phyloP scores from a whole-genome alignment of 2,113 vertebrate genomes.

The Typhlomys cinereus region DNA sequence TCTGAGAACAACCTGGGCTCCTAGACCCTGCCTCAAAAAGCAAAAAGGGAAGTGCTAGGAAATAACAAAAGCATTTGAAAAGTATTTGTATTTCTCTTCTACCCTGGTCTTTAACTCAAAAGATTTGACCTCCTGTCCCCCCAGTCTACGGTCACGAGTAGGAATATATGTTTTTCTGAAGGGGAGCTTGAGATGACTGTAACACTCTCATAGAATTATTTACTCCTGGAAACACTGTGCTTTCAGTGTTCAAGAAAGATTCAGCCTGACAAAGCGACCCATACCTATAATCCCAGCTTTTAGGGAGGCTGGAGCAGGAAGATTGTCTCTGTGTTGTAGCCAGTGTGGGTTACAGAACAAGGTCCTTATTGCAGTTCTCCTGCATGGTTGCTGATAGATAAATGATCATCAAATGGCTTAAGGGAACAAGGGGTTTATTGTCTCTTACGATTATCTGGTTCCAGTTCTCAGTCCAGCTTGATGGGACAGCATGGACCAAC shows the following conservation, averaged over 20 bases:
- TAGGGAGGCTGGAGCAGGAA: not conserved
- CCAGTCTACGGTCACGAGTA: not conserved
- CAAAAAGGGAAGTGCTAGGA: not conserved
- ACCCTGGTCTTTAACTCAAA: not conserved
- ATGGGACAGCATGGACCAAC: no score
- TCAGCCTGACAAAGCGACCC: not conserved
- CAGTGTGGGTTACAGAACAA: not conserved
- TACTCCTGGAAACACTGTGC: not conserved
- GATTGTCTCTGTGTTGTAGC: not conserved
- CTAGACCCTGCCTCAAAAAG: not conserved
- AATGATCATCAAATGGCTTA: no score
- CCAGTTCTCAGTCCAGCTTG: no score
- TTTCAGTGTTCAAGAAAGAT: not conserved
- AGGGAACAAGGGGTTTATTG: no score
- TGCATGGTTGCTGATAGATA: no score
- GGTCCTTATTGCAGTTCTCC: no score
- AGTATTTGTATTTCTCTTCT: conserved; percentile 1
- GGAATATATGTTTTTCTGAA: not conserved
- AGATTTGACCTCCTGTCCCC: not conserved
- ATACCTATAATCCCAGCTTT: not conserved
- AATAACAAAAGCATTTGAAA: conserved; percentile 37
- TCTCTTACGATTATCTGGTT: no score
- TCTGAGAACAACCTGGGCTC: not conserved
- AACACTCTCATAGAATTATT: not conserved
- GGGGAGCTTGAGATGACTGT: not conserved